These are phyloP conservation scores for Clarias pachynema DNA, from an alignment of 2,797 vertebrate species.

Conservation along the genomic window DNA sequence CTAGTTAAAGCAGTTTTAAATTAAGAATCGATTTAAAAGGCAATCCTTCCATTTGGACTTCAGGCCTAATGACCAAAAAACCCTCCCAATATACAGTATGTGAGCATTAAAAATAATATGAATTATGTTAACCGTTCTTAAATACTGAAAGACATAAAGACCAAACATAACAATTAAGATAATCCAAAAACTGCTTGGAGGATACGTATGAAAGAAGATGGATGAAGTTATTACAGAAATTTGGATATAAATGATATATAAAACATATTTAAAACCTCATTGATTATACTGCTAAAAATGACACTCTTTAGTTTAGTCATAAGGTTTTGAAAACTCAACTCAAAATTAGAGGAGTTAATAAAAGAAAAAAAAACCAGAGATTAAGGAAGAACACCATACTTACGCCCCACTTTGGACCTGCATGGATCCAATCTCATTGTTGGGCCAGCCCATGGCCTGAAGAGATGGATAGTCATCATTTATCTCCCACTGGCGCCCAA, in stretches of 20 bases:
- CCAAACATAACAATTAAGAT: background rate
- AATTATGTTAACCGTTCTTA: background rate
- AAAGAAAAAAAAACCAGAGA: background rate
- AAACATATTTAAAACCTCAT: too few relatives aligned
- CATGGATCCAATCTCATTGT: slow-evolving; percentile 96
- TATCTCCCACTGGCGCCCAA: slow-evolving; percentile 90
- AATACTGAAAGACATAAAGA: background rate
- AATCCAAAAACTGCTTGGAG: background rate
- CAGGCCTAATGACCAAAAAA: background rate
- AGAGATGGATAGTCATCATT: slow-evolving; percentile 92
- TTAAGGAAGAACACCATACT: slow-evolving; percentile 65
- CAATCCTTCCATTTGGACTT: background rate
- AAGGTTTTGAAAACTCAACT: background rate
- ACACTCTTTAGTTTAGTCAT: background rate
- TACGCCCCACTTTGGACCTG: slow-evolving; percentile 89
- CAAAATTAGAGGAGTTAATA: background rate
- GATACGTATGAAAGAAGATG: background rate
- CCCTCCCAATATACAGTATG: background rate
- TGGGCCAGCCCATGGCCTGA: slow-evolving; percentile 95
- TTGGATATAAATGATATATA: too few relatives aligned
- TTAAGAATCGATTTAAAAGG: background rate
- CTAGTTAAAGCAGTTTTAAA: background rate
- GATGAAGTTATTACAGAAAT: background rate
- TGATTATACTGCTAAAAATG: background rate
- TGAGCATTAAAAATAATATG: background rate